These are phyloP conservation scores for Mugil cephalus DNA, from an alignment of 2,113 vertebrate species.

Conservation along the genomic window DNA sequence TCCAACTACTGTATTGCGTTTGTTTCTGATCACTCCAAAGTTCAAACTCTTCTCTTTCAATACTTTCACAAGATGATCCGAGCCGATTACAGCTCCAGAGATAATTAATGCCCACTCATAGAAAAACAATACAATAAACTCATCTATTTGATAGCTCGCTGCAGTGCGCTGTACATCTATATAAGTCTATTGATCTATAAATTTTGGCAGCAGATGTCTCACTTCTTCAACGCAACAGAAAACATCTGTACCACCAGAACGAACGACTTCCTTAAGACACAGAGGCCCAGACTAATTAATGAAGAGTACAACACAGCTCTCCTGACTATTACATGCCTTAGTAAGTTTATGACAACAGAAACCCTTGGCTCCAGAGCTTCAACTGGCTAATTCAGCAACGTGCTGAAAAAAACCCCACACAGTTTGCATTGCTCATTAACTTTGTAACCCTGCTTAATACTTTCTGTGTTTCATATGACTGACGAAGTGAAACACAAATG, in stretches of 20 bases:
- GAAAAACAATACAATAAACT: constrained; percentile 16
- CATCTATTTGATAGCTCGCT: constrained; percentile 10
- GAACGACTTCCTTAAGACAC: neutral
- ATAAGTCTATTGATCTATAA: constrained; percentile 3
- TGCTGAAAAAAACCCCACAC: no score
- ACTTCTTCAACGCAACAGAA: constrained; percentile 33
- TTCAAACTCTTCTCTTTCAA: no score
- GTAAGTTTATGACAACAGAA: neutral
- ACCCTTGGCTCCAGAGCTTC: no score
- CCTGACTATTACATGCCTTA: neutral
- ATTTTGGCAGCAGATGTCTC: constrained; percentile 8
- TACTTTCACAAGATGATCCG: neutral
- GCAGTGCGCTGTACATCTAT: constrained; percentile 11
- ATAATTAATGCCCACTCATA: constrained; percentile 20
- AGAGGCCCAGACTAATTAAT: neutral
- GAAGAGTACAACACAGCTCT: neutral
- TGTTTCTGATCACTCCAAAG: neutral
- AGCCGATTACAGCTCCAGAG: neutral
- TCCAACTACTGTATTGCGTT: neutral
- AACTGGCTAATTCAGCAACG: no score
- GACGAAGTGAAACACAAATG: no score
- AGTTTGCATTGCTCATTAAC: no score
- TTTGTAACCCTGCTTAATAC: no score
- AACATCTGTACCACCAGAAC: constrained; percentile 7
- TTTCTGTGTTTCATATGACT: no score